These are phyloP conservation scores for Hirtodrosophila confusa DNA, from an alignment of 2,888 invertebrate genomes.

Conservation along the genomic window DNA sequence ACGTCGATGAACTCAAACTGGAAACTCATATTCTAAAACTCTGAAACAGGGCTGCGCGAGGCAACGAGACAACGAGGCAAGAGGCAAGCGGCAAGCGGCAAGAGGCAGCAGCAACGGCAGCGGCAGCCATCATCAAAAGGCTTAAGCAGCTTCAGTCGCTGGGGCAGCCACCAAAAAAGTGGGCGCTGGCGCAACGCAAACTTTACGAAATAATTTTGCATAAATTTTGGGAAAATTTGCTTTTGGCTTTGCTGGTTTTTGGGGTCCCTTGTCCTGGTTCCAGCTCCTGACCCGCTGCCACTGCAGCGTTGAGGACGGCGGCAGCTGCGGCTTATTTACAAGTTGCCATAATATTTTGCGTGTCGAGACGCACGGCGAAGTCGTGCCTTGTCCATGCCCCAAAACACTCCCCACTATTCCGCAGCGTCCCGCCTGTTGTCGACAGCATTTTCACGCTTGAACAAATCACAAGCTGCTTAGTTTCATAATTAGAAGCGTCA, in stretches of 20 bases:
- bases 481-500: constrained; percentile 80
- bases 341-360: constrained; percentile 79
- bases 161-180: constrained; percentile 53
- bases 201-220: constrained; percentile 81
- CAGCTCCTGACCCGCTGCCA: constrained; percentile 41
- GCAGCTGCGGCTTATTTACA: constrained; percentile 79
- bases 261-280: constrained; percentile 22
- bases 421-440: constrained; percentile 60
- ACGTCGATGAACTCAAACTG: constrained; percentile 71
- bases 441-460: constrained; percentile 79
- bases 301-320: constrained; percentile 37
- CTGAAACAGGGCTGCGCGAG: constrained; percentile 22
- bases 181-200: constrained; percentile 66
- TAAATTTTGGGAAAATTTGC: constrained; percentile 79
- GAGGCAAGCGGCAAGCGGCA: constrained; percentile 14
- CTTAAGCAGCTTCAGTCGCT: constrained; percentile 67
- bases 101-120: too few relatives aligned
- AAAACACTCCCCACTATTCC: neutral
- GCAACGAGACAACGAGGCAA: constrained; percentile 23
- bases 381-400: constrained; percentile 38
- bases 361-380: constrained; percentile 53
- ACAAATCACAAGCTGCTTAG: constrained; percentile 81
- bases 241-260: constrained; percentile 68
- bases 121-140: constrained; percentile 71
- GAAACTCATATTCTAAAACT: constrained; percentile 54